Evolutionary conservation across 1,140 invertebrate genomes (phyloP), one percentile per base, ranked within the genome.

Genomic region (Andrena cerasifolii): DNA sequence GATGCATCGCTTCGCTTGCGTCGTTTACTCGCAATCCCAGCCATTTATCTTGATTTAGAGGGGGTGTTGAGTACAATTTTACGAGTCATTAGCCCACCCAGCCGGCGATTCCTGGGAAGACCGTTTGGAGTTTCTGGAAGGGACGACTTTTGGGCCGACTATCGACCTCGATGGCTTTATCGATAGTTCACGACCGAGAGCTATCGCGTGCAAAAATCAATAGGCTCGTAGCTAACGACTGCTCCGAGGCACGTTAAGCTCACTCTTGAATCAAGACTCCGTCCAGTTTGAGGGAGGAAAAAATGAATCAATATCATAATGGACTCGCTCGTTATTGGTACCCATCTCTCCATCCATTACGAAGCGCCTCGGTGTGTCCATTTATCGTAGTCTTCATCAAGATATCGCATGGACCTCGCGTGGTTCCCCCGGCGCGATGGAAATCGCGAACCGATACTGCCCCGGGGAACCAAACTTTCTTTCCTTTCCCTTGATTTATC

Each of bases 251-350:
- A n/a, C 21, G 26, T 65, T 28, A 12, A 40, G 24, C 28, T 3
- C 18, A 8, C 12, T 65, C 49, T 65, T 65, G 18, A 54, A 26
- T 54, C n/a, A n/a, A 26, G 49, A 51, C 33, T 7, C 28, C n/a
- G n/a, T n/a, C n/a, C n/a, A n/a, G n/a, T n/a, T n/a, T n/a, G 40
- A 16, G 2, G 3, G 6, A 1, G 33, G 21, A 6, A 10, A 36
- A 47, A 54, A 74, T 28, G 21, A 53, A 73, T 53, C 47, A 47
- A 73, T 73, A 31, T 31, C 59, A n/a, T 73, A 73, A 73, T 73
- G 59, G 71, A 65, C 3, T 28, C 4, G 45, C 12, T 63, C 33
- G 33, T 65, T 65, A 53, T 40, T 33, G 40, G 18, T 26, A 58
- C 53, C 47, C 61, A 7, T 43, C 18, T 10, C 53, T 66, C 26